These are phyloP conservation scores for Sinosuthora webbiana DNA, from an alignment of 2,113 vertebrate genomes.

Conservation along the genomic window DNA sequence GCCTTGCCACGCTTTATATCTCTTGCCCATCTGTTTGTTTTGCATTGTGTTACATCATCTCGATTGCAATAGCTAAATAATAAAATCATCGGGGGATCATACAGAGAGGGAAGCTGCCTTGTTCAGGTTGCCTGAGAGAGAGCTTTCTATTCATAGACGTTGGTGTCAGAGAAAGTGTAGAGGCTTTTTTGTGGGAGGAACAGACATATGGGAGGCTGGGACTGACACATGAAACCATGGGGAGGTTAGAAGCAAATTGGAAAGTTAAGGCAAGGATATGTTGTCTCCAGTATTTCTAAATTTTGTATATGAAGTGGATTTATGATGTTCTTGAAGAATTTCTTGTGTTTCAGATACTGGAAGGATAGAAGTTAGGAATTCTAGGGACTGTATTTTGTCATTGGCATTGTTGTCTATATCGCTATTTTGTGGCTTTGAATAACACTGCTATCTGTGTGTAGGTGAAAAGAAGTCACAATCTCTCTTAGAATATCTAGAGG, in stretches of 20 bases:
- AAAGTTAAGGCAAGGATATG: background rate
- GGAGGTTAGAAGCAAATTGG: background rate
- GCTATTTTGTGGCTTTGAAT: background rate
- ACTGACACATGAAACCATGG: background rate
- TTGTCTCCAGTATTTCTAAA: background rate
- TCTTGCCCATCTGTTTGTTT: constrained; percentile 55
- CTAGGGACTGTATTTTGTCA: background rate
- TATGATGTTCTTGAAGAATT: background rate
- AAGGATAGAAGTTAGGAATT: background rate
- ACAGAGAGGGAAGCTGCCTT: background rate
- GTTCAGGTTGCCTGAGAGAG: constrained; percentile 11
- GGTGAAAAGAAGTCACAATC: background rate
- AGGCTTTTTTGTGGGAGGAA: constrained; percentile 44
- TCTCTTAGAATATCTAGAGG: background rate
- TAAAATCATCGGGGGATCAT: background rate
- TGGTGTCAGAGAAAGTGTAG: constrained; percentile 54
- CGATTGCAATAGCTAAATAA: background rate
- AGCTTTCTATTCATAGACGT: constrained; percentile 8
- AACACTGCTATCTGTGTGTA: background rate
- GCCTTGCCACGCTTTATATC: background rate
- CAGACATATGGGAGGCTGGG: constrained; percentile 40
- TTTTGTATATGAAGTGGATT: background rate
- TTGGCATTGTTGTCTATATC: background rate
- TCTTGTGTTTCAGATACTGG: background rate
- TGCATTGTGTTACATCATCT: constrained; percentile 27